These are phyloP conservation scores for Ephydatia muelleri DNA, from an alignment of 37 sponge, comb jelly and placozoan species.

Conservation along the genomic window DNA sequence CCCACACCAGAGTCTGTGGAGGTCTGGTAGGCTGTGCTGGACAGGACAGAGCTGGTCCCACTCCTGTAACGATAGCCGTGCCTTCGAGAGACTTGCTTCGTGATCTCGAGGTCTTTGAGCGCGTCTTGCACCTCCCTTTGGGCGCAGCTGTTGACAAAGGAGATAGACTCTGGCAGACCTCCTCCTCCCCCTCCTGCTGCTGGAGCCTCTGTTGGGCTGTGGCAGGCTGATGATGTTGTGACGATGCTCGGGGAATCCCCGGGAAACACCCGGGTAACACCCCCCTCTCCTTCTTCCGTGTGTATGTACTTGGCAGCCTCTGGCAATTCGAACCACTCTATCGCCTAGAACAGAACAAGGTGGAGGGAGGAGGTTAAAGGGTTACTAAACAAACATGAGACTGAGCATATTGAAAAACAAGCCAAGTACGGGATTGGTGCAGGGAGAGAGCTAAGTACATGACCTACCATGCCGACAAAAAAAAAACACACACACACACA, in stretches of 20 bases:
- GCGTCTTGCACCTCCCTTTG: constrained; percentile 40
- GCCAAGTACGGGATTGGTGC: no score
- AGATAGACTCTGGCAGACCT: no score
- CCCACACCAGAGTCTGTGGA: constrained; percentile 62
- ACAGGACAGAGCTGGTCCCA: constrained; percentile 21
- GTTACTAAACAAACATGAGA: no score
- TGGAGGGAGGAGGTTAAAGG: no score
- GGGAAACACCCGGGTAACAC: background rate
- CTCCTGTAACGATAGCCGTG: background rate
- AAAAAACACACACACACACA: background rate
- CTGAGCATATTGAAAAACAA: no score
- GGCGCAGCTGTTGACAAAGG: constrained; percentile 30
- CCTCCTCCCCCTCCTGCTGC: no score
- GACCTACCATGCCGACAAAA: background rate
- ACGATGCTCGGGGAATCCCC: background rate
- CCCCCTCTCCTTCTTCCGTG: background rate
- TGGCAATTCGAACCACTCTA: constrained; percentile 76
- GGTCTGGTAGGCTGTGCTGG: background rate
- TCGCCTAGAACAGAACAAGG: constrained; percentile 20
- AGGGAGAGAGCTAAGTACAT: background rate
- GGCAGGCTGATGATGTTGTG: no score
- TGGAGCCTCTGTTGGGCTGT: background rate
- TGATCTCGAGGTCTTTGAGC: constrained; percentile 59
- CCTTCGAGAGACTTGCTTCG: constrained; percentile 32
- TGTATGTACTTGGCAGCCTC: constrained; percentile 40